Base-by-base conservation (phyloP, 2,113 vertebrate genomes). In the Erpornis zantholeuca region DNA sequence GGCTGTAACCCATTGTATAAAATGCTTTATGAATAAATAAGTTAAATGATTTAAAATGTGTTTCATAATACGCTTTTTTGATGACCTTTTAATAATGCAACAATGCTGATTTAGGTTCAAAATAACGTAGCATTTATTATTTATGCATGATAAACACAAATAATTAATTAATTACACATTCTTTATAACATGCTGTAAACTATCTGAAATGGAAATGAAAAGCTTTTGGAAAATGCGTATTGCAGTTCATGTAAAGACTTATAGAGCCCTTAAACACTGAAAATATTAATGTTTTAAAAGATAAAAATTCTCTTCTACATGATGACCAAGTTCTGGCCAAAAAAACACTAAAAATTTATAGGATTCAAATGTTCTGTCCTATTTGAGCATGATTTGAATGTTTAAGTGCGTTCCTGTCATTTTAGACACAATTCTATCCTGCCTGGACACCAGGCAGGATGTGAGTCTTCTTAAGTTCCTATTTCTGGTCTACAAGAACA, bases 101-200 rank as follows among this genome's bases (percentile, higher is more conserved):
- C 7, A 78, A 24, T 73, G 12, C 7, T 82, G 50, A 87, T 82
- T 69, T 65, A 65, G 9, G 12, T 76, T 72, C 54, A 27, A 89
- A 93, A 83, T 68, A 76, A 42, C 28, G 17, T 52, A 57, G 8
- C 17, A 65, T 91, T 53, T 86, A 89, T 92, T 84, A 92, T 77
- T 90, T 73, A 77, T 69, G 18, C 6, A 16, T 57, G 3, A 42
- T 33, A 60, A 73, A 11, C 5, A 50, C 59, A 31, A 76, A 63
- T 35, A 57, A 79, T 56, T 72, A 25, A 87, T 42, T 66, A 53
- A 76, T 52, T 69, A 19, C 7, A 56, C 7, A 53, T 13, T 64
- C 8, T 79, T 70, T 63, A 31, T 44, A 76, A n/a, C 1, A 9
- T 52, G 2, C 4, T 65, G 35, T 57, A 86, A 89, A 71, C 16